Base-by-base conservation (phyloP, 2,797 vertebrate species). In the Pyrocephalus nanus region DNA sequence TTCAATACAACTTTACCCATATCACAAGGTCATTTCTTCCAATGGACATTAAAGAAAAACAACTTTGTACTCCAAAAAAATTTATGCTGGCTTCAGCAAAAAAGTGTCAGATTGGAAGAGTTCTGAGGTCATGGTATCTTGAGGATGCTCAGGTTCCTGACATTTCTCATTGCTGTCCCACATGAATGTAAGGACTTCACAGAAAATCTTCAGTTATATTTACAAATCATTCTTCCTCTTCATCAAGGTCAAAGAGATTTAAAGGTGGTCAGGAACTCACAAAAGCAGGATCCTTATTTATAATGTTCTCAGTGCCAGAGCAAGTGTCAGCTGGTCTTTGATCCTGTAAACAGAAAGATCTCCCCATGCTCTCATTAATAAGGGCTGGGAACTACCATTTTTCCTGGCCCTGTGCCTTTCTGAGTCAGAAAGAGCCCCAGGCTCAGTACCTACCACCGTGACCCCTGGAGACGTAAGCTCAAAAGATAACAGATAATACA, bases 361-460 rank as follows among this genome's bases (percentile, higher is more conserved):
- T 96, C 92, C 73, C 88, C 26, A 16, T 78, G 70, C 32, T 40
- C 54, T 86, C 90, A 70, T 90, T 90, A 94, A 76, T 38, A 81
- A 78, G 48, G 77, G 40, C 88, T 93, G 93, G 88, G 88, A 96
- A 88, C n/a, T 73, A 87, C 73, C 70, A 70, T 48, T 88, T 90
- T 72, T 95, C 83, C 90, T 95, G 96, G 95, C 66, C 43, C 62
- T 48, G 30, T 92, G 88, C 90, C 94, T 54, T 34, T 93, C 82
- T 94, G 82, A 93, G 51, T 92, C 80, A 95, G 86, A 86, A 60
- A 23, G 9, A 70, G 47, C 43, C 43, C 23, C 80, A 73, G 70
- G 80, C 76, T 84, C 58, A 78, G 77, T 29, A 95, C 43, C 92
- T 93, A 95, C 70, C 83, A 30, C 73, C 75, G 82, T 1, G 2